phyloP scores from a whole-genome alignment of 2,797 vertebrate species.

The Podarcis lilfordi region DNA sequence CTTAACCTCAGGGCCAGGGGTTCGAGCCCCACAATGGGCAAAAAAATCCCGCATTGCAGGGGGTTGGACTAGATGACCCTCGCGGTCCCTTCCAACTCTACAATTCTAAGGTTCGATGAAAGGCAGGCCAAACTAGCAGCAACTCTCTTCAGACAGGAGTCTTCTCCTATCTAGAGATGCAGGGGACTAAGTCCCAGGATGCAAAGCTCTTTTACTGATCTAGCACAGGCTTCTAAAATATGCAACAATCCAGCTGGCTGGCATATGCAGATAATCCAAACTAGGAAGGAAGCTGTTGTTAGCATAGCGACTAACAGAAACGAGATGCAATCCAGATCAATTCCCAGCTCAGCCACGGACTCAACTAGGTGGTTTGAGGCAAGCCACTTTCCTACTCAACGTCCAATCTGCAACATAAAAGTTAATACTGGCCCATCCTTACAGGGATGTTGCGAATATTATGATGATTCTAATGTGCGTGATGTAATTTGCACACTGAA shows the following conservation, averaged over 20 bases:
- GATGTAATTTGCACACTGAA: not conserved
- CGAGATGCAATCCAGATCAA: not conserved
- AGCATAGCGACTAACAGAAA: not conserved
- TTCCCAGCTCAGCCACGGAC: not conserved
- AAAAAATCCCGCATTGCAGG: not conserved
- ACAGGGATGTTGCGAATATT: not conserved
- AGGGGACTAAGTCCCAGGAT: not conserved
- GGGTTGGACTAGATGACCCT: not conserved
- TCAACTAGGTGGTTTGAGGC: not conserved
- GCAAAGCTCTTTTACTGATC: no score
- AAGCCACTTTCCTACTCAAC: not conserved
- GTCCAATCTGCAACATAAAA: not conserved
- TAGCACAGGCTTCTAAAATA: not conserved
- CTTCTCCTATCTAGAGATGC: not conserved
- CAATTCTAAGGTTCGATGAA: no score
- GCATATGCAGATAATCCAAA: not conserved
- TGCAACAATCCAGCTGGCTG: not conserved
- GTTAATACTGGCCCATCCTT: not conserved
- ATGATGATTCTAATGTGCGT: not conserved
- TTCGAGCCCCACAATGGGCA: no score
- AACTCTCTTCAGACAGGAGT: not conserved
- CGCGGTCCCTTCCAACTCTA: not conserved
- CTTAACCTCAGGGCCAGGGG: no score
- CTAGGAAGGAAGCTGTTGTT: no score
- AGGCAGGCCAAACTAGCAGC: not conserved